Percentiles rank a stretch among this genome's conserved stretches.
Conservation (phyloP, 1,140 invertebrate species). For the Bombus vancouverensis region DNA sequence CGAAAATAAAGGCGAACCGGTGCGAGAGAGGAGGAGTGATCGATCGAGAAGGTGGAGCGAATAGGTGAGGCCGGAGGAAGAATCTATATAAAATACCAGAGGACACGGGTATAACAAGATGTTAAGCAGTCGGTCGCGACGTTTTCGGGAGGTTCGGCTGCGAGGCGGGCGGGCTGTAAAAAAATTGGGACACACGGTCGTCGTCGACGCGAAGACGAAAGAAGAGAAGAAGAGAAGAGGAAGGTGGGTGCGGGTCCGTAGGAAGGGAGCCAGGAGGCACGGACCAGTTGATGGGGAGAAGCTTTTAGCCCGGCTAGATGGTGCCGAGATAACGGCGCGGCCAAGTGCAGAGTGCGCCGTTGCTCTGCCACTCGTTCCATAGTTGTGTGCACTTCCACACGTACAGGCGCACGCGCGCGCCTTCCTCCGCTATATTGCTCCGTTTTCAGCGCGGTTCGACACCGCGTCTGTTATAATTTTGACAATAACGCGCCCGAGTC, state of each 20-base stretch:
- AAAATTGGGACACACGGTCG: constrained; percentile 73
- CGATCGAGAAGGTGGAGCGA: constrained; percentile 23
- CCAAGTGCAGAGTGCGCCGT: constrained; percentile 77
- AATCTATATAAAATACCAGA: constrained; percentile 48
- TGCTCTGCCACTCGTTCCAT: constrained; percentile 53
- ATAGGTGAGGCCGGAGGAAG: constrained; percentile 19
- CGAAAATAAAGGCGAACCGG: too few relatives aligned
- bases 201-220: constrained; percentile 32
- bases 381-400: neutral
- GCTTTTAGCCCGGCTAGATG: constrained; percentile 83
- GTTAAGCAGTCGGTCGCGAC: constrained; percentile 71
- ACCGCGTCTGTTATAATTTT: constrained; percentile 41
- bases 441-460: constrained; percentile 27
- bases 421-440: constrained; percentile 15
- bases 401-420: neutral
- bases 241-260: constrained; percentile 38
- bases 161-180: constrained; percentile 67
- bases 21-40: neutral
- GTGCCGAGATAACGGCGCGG: constrained; percentile 82
- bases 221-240: constrained; percentile 3
- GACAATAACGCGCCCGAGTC: constrained; percentile 15
- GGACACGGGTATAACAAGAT: constrained; percentile 66
- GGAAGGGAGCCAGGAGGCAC: constrained; percentile 59
- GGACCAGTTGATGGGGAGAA: constrained; percentile 81
- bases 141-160: constrained; percentile 58